phyloP scores from a whole-genome alignment of 2,113 vertebrate species.

The Trematomus loennbergii region DNA sequence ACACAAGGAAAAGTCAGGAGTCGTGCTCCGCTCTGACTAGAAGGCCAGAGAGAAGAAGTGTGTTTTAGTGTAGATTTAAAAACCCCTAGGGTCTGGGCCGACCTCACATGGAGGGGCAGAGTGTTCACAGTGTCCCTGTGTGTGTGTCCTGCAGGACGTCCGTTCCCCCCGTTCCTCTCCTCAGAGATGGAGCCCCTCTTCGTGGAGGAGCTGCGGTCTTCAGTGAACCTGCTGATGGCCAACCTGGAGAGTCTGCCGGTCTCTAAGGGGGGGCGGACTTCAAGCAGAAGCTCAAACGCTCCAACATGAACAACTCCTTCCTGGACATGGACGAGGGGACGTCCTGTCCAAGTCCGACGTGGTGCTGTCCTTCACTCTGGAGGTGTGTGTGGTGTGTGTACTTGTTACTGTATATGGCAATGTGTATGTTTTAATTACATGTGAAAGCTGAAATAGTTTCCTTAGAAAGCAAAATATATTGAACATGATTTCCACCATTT shows the following conservation, averaged over 20 bases:
- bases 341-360: conserved; percentile 95
- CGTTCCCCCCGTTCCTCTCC: conserved; percentile 88
- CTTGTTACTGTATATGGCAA: too few species aligned
- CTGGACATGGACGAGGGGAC: conserved; percentile 95
- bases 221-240: conserved; percentile 95
- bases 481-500: too few species aligned
- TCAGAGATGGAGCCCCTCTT: conserved; percentile 94
- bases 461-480: not conserved
- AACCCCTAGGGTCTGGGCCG: too few species aligned
- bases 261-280: conserved; percentile 94
- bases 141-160: conserved; percentile 85
- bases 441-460: not conserved
- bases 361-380: conserved; percentile 93
- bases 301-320: conserved; percentile 92
- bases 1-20: too few species aligned
- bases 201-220: conserved; percentile 93
- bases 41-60: too few species aligned
- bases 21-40: too few species aligned
- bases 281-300: conserved; percentile 95
- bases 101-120: too few species aligned
- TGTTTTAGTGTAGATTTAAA: too few species aligned
- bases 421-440: not conserved
- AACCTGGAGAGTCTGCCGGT: conserved; percentile 98
- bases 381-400: conserved; percentile 79
- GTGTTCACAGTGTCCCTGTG: too few species aligned